A percentile compares a stretch with the other conserved stretches of the same genome.
Conservation (phyloP, 1,140 invertebrate genomes). For the Anoplophora glabripennis region DNA sequence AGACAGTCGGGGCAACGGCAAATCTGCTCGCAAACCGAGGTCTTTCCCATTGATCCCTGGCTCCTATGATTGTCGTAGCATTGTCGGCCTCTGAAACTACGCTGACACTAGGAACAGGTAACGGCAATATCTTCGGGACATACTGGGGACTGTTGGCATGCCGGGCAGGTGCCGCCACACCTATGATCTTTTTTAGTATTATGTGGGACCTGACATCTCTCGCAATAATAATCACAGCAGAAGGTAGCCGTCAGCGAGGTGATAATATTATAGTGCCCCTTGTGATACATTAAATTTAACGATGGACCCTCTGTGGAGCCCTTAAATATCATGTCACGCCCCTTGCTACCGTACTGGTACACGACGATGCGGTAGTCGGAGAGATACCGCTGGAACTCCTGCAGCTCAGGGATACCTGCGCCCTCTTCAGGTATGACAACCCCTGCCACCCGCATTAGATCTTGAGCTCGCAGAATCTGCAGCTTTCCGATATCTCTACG, state of each 20-base stretch:
- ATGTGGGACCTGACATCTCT: neutral
- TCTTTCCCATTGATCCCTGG: no score
- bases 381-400: no score
- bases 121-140: neutral
- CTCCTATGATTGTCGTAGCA: conserved; percentile 1
- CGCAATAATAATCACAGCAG: conserved; percentile 1
- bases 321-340: neutral
- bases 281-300: neutral
- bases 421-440: no score
- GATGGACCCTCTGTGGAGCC: neutral
- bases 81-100: neutral
- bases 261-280: conserved; percentile 1
- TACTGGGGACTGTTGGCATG: neutral
- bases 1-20: neutral
- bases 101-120: neutral
- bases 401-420: no score
- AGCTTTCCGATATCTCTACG: no score
- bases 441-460: no score
- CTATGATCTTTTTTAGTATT: neutral
- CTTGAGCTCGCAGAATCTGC: no score
- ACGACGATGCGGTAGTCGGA: no score
- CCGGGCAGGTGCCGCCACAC: neutral
- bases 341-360: no score
- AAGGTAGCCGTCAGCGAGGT: neutral
- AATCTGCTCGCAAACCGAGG: neutral